A percentile compares a stretch with the other conserved stretches of the same genome.
Conservation (phyloP, 2,113 vertebrate species). For the Chaetura pelagica region DNA sequence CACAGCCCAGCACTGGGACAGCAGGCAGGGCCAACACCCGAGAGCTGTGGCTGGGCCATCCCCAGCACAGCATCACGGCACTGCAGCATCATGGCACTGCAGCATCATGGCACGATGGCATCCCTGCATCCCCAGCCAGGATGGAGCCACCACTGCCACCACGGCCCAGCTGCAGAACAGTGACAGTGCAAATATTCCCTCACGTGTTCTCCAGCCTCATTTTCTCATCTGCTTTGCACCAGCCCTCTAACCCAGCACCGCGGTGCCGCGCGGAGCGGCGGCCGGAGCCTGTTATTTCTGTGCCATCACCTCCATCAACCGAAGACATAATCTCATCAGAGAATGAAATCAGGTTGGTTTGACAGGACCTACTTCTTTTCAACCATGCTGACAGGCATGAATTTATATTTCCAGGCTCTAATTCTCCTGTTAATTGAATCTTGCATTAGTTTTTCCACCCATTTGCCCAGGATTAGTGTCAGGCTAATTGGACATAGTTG, state of each 20-base stretch:
- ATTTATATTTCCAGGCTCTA: slow-evolving; percentile 27
- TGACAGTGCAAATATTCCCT: not conserved
- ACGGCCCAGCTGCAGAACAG: too few species aligned
- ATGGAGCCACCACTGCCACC: too few species aligned
- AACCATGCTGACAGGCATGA: not conserved
- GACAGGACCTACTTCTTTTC: slow-evolving; percentile 12
- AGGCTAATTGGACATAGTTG: slow-evolving; percentile 36
- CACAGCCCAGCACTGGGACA: not conserved
- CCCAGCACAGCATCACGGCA: too few species aligned
- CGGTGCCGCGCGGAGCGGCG: rapidly evolving
- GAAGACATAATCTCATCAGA: not conserved
- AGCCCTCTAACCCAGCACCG: not conserved
- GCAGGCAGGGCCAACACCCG: too few species aligned
- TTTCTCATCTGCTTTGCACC: not conserved
- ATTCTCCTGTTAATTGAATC: slow-evolving; percentile 47
- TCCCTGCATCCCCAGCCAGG: too few species aligned
- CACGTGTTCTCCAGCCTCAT: rapidly evolving
- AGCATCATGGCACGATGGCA: too few species aligned
- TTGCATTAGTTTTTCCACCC: slow-evolving; percentile 20
- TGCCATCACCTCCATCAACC: not conserved
- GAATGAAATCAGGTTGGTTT: not conserved
- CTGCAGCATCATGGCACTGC: too few species aligned
- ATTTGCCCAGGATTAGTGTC: slow-evolving; percentile 48
- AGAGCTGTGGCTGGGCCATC: too few species aligned
- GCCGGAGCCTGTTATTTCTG: not conserved